Percentiles rank a stretch among this genome's conserved stretches.
These are phyloP conservation scores for Plagodis dolabraria DNA, from an alignment of 2,888 invertebrate species.

Conservation along the genomic window DNA sequence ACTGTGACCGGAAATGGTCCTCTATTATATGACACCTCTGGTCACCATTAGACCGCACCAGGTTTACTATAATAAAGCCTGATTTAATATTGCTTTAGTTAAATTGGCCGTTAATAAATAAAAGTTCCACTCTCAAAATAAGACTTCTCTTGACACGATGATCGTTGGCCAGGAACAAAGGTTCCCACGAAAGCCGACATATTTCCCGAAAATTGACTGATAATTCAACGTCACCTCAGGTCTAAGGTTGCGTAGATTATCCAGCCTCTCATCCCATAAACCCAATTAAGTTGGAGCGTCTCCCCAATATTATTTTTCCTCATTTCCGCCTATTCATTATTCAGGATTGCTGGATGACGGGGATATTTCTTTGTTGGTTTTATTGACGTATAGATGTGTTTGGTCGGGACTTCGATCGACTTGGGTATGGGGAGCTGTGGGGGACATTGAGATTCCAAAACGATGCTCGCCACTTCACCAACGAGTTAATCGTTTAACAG, in stretches of 20 bases:
- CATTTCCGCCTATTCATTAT: constrained; percentile 7
- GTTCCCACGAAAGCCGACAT: not conserved
- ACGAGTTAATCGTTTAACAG: no score
- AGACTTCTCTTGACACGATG: no score
- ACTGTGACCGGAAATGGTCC: no score
- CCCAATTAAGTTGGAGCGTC: constrained; percentile 10
- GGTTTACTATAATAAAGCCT: no score
- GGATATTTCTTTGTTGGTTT: constrained; percentile 1
- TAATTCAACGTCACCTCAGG: not conserved
- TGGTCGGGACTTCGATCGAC: not conserved
- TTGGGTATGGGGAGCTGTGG: not conserved
- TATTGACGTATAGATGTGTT: constrained; percentile 2
- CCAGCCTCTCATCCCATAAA: not conserved
- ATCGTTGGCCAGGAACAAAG: not conserved
- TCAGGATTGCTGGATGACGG: constrained; percentile 9
- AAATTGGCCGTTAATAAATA: no score
- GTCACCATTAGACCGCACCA: no score
- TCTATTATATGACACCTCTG: no score
- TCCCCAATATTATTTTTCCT: constrained; percentile 8
- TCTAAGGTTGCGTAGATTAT: not conserved
- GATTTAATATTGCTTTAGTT: no score
- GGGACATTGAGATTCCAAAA: not conserved
- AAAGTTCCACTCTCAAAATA: no score
- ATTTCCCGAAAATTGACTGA: not conserved
- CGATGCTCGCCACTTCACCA: not conserved